Base-by-base conservation (phyloP, 2,797 vertebrate species). In the Gymnothorax reevesii region DNA sequence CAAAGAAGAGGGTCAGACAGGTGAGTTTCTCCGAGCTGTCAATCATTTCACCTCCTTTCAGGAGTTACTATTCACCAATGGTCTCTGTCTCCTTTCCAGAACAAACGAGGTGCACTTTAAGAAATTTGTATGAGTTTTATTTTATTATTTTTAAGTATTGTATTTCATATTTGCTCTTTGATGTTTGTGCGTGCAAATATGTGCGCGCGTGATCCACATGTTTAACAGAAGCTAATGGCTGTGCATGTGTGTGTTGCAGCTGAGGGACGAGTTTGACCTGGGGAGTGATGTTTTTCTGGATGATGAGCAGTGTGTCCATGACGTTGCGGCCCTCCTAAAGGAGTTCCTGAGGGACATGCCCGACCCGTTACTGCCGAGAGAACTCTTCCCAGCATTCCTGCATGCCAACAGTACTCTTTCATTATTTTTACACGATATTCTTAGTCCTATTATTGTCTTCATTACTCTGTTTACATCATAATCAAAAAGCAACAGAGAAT, bases 301-400 rank as follows among this genome's bases (percentile, higher is more conserved):
- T 5, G 96, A 98, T 49, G 95, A 94, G 83, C 97, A 97, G 64
- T 97, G 97, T 0, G 96, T 99, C 17, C 97, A 99, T 0, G 98
- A 99, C 0, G 97, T 99, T 89, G 97, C 98, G 0, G 97, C 97
- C 0, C 93, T 99, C 88, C 96, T 99, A 77, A 99, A 97, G 86
- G 97, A 97, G 93, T 99, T 99, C 77, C 94, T 99, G 62, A 92
- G 94, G 89, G 96, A 98, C 89, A 97, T 99, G 92, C 97, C 97
- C 0, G 97, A 99, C 25, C 95, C 98, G 0, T 91, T 99, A 93
- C 94, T 99, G 73, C 96, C 98, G 87, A 89, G 96, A 5, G 97
- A 98, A 91, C 96, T 99, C 1, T 97, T 98, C 82, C 89, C 93
- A 0, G 97, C 98, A 88, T 99, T 99, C 92, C 96, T 99, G 83